Base-by-base conservation (phyloP, 2,113 vertebrate species). In the Alligator sinensis region DNA sequence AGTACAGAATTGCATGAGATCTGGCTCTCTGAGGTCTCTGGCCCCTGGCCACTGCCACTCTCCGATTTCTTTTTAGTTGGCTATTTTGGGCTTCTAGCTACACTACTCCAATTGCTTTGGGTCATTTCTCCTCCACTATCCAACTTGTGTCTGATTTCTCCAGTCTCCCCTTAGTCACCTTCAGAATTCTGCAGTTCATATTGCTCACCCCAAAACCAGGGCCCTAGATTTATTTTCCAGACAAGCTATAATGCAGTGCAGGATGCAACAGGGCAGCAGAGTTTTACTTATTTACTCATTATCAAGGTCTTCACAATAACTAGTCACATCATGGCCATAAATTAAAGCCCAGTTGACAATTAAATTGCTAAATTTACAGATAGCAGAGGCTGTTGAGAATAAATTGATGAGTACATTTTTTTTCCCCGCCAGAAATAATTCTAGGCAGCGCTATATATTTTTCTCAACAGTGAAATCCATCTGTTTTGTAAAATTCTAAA, bases 71-170 rank as follows among this genome's bases (percentile, higher is more conserved):
- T 72, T 72, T 30, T 24, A 21, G 30, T 38, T 24, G 34, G 21
- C 34, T 47, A 22, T 38, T 74, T 47, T 47, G 70, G 19, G 21
- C 70, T 47, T 74, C 34, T 22, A 9, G 38, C 70, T 15, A 6
- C 34, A 85, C 55, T 89, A 27, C 82, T 64, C 75, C 80, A 82
- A 55, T 38, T 88, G 83, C 34, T 88, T 63, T 9, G 2, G 70
- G 62, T 2, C 55, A 77, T 60, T 76, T 74, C 63, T 90, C 57
- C 88, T 88, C 58, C 86, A 58, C 60, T 54, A 2, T 86, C 75
- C 80, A 9, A 11, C 70, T 80, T 82, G 84, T 61, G 24, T 93
- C 88, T 94, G 91, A 82, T 89, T 83, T 79, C 84, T 47, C 84
- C 57, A 72, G 19, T 72, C 30, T 74, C 70, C 19, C 6, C 24